A percentile compares a stretch with the other conserved stretches of the same genome.
Evolutionary conservation across 2,797 vertebrate genomes (phyloP).

Genomic region (Brotula barbata): DNA sequence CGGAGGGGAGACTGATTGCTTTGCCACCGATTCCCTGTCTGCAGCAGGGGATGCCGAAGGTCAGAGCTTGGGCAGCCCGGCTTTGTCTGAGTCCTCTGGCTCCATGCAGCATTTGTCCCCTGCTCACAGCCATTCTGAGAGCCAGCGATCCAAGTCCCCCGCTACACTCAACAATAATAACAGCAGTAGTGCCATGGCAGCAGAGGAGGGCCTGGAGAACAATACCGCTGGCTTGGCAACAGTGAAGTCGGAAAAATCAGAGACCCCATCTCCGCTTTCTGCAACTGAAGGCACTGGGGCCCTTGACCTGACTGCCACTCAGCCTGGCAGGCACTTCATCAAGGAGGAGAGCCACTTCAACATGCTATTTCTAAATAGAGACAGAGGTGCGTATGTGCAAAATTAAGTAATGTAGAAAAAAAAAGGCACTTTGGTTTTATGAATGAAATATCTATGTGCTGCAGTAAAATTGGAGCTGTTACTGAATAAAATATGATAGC

Average conservation of each 20-base stretch:
- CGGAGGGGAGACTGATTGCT: conserved; percentile 85
- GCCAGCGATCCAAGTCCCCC: conserved; percentile 91
- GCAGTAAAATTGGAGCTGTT: too few species aligned
- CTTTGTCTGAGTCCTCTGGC: conserved; percentile 92
- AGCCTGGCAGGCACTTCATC: conserved; percentile 85
- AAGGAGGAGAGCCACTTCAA: conserved; percentile 98
- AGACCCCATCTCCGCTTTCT: conserved; percentile 87
- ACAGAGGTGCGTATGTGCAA: conserved; percentile 93
- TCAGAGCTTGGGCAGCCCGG: conserved; percentile 92
- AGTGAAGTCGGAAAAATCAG: conserved; percentile 95
- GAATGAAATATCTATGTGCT: background rate
- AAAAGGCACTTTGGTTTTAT: background rate
- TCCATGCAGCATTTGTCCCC: conserved; percentile 95
- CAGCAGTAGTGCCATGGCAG: conserved; percentile 64
- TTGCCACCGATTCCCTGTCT: conserved; percentile 90
- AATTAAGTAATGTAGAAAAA: conserved; percentile 14
- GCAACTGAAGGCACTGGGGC: conserved; percentile 87
- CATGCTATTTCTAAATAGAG: conserved; percentile 96
- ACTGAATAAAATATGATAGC: too few species aligned
- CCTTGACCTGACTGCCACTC: conserved; percentile 94
- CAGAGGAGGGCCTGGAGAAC: conserved; percentile 85
- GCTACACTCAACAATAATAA: conserved; percentile 73
- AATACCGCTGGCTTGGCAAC: conserved; percentile 76
- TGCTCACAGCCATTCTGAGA: conserved; percentile 88
- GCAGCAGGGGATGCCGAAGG: conserved; percentile 89